phyloP scores from a whole-genome alignment of 2,888 invertebrate species.

The Auanema sp. region DNA sequence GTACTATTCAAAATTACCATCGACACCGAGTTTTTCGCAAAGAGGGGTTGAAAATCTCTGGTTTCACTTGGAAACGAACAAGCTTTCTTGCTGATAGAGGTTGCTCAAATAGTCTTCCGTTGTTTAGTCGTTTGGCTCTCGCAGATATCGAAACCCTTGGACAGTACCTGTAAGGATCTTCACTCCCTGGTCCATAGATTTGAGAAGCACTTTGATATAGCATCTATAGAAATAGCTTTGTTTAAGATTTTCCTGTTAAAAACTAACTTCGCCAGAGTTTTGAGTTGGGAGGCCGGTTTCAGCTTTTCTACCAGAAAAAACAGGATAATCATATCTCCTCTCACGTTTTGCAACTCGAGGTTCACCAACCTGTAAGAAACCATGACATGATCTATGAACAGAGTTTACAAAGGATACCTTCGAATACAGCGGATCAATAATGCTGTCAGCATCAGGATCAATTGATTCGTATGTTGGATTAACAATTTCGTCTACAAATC shows the following conservation, averaged over 20 bases:
- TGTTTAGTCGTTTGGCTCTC: no score
- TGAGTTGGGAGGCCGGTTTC: constrained; percentile 11
- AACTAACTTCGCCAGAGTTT: constrained; percentile 4
- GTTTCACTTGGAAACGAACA: no score
- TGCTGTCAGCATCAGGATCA: constrained; percentile 53
- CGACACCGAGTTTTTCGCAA: not conserved
- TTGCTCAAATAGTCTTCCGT: no score
- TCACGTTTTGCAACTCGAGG: constrained; percentile 22
- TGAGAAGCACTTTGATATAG: constrained; percentile 60
- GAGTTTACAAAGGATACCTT: constrained; percentile 34
- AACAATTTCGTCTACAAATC: constrained; percentile 44
- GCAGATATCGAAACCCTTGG: not conserved
- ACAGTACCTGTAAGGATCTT: constrained; percentile 56
- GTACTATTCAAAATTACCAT: constrained; percentile 3
- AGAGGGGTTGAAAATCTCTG: constrained; percentile 1
- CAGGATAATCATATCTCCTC: constrained; percentile 51
- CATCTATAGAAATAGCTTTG: constrained; percentile 17
- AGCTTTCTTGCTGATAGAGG: no score
- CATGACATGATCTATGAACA: not conserved
- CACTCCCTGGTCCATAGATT: constrained; percentile 52
- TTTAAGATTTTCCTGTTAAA: not conserved
- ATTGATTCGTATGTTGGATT: constrained; percentile 58
- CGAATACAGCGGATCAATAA: constrained; percentile 55
- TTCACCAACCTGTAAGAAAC: constrained; percentile 29
- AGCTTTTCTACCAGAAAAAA: constrained; percentile 37